Conservation (phyloP, 1,140 invertebrate species). For the Penaeus indicus region DNA sequence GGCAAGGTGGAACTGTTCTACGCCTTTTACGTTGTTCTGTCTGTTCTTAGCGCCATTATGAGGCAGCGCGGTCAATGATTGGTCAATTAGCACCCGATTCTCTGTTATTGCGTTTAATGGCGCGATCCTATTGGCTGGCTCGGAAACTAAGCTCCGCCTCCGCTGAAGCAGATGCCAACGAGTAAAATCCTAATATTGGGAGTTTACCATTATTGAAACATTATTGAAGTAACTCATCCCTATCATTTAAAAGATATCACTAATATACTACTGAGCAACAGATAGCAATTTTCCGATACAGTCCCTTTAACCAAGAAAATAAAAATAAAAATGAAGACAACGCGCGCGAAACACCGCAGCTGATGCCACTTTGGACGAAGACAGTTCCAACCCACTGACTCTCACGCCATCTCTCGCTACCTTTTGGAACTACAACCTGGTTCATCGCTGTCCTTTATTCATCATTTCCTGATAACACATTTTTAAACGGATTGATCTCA, state of each 20-base stretch:
- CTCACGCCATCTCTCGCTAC: constrained; percentile 48
- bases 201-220: no score
- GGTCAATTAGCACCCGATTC: constrained; percentile 63
- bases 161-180: neutral
- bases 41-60: constrained; percentile 62
- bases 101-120: constrained; percentile 62
- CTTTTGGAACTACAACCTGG: constrained; percentile 11
- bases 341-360: neutral
- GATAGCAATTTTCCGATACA: no score
- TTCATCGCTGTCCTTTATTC: neutral
- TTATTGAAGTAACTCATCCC: no score
- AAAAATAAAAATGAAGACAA: neutral
- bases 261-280: no score
- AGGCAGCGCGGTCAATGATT: constrained; percentile 61
- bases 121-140: constrained; percentile 32
- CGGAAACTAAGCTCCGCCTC: constrained; percentile 19
- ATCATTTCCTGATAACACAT: constrained; percentile 5
- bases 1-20: constrained; percentile 52
- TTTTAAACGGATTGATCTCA: constrained; percentile 41
- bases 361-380: neutral
- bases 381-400: constrained; percentile 56
- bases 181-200: neutral
- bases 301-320: neutral
- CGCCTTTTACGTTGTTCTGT: constrained; percentile 54
- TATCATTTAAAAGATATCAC: no score